Evolutionary conservation across 1,140 invertebrate species (phyloP).

Genomic region (Argopecten irradians): DNA sequence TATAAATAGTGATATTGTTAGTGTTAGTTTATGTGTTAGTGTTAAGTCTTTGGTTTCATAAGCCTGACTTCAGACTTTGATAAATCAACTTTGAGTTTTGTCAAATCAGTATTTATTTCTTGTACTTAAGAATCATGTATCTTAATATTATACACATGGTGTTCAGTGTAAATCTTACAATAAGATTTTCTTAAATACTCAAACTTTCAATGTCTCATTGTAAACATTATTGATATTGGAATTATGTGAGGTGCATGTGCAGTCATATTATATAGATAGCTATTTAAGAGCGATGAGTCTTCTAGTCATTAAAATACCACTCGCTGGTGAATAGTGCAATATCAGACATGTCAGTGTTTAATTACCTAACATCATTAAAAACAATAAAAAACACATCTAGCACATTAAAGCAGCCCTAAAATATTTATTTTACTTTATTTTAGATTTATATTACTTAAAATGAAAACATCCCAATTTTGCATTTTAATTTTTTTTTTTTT

Average conservation of each 20-base stretch:
- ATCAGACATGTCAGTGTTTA: not conserved
- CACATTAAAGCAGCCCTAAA: too few relatives aligned
- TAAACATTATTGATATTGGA: not conserved
- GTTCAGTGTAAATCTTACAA: not conserved
- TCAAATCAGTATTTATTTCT: not conserved
- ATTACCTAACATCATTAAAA: too few relatives aligned
- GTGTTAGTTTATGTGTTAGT: not conserved
- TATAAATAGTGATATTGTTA: not conserved
- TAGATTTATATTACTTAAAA: too few relatives aligned
- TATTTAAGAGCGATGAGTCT: not conserved
- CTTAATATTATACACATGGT: not conserved
- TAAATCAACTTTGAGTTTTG: not conserved
- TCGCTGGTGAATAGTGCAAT: not conserved
- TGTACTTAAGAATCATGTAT: not conserved
- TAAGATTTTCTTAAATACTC: too few relatives aligned
- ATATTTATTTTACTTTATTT: too few relatives aligned
- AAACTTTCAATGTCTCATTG: not conserved
- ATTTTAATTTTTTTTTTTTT: not conserved
- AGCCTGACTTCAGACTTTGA: not conserved
- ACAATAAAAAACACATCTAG: too few relatives aligned
- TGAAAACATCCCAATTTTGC: too few relatives aligned
- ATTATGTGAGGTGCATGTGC: not conserved
- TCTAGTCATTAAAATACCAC: not conserved
- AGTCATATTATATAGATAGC: not conserved
- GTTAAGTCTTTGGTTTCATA: not conserved